Percentiles rank a stretch among this genome's conserved stretches.
Conservation (phyloP, 2,797 vertebrate genomes). For the Coregonus ussuriensis region DNA sequence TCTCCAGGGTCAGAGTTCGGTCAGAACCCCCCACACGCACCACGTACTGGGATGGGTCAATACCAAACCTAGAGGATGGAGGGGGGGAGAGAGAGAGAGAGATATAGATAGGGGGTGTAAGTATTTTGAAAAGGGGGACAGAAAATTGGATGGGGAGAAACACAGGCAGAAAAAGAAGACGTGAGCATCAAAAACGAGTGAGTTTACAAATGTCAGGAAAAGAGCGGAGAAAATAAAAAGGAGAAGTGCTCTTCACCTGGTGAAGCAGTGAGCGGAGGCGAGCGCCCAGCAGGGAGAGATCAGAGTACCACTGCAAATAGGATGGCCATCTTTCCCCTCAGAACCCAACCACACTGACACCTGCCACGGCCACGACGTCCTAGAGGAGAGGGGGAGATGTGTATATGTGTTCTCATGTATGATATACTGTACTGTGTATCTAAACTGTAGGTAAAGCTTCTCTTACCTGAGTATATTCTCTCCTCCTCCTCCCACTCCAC, state of each 20-base stretch:
- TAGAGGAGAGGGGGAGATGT: constrained; percentile 42
- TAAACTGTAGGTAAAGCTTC: not conserved
- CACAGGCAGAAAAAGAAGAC: not conserved
- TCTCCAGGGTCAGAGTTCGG: constrained; percentile 77
- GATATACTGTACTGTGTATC: not conserved
- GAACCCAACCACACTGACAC: constrained; percentile 85
- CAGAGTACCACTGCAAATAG: constrained; percentile 87
- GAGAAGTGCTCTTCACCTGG: constrained; percentile 73
- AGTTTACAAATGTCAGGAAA: not conserved
- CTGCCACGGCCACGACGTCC: constrained; percentile 90
- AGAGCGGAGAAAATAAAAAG: not conserved
- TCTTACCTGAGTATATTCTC: constrained; percentile 78
- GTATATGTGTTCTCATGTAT: not conserved
- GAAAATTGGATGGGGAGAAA: not conserved
- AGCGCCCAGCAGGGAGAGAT: constrained; percentile 89
- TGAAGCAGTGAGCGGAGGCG: constrained; percentile 89
- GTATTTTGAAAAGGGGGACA: not conserved
- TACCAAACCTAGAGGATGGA: constrained; percentile 76
- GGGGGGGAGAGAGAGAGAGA: not conserved
- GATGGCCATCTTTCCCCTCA: constrained; percentile 70
- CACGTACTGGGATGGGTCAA: constrained; percentile 76
- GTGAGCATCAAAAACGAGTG: not conserved
- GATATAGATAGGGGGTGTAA: not conserved
- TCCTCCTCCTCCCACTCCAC: constrained; percentile 69
- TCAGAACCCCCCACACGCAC: constrained; percentile 84